Evolutionary conservation across 2,797 vertebrate genomes (phyloP).

Genomic region (Orientallactaga sibirica): DNA sequence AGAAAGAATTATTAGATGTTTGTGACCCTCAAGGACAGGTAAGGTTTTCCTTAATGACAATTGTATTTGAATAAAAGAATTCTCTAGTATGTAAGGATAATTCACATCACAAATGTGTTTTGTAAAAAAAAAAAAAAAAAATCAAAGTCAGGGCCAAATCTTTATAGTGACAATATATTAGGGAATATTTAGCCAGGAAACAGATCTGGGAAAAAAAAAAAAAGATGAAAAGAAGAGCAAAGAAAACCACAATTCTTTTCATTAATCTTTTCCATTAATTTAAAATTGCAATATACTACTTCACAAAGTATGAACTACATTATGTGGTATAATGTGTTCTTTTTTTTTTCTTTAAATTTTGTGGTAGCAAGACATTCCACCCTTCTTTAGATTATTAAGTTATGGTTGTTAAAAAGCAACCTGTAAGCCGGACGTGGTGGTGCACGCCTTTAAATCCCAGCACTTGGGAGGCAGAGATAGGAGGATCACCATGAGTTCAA

Average conservation of each 20-base stretch:
- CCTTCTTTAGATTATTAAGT: conserved; percentile 37
- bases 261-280: conserved; percentile 38
- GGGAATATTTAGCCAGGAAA: neutral
- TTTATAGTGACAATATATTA: conserved; percentile 13
- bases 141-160: neutral
- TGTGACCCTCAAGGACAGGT: neutral
- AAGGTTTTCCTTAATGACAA: conserved; percentile 28
- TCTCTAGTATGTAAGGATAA: neutral
- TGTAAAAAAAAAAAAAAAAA: neutral
- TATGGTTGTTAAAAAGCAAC: neutral
- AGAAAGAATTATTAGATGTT: neutral
- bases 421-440: too few relatives aligned
- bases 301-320: neutral
- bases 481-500: too few relatives aligned
- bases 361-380: neutral
- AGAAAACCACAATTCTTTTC: conserved; percentile 8
- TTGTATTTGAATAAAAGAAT: neutral
- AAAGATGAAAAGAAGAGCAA: conserved; percentile 33
- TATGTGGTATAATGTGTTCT: neutral
- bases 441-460: too few relatives aligned
- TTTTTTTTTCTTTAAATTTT: conserved; percentile 18
- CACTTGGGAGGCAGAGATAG: too few relatives aligned
- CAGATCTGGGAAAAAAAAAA: conserved; percentile 17
- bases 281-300: neutral
- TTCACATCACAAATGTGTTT: neutral